Evolutionary conservation across 2,888 invertebrate genomes (phyloP).

Genomic region (Eristalinus sepulchralis): DNA sequence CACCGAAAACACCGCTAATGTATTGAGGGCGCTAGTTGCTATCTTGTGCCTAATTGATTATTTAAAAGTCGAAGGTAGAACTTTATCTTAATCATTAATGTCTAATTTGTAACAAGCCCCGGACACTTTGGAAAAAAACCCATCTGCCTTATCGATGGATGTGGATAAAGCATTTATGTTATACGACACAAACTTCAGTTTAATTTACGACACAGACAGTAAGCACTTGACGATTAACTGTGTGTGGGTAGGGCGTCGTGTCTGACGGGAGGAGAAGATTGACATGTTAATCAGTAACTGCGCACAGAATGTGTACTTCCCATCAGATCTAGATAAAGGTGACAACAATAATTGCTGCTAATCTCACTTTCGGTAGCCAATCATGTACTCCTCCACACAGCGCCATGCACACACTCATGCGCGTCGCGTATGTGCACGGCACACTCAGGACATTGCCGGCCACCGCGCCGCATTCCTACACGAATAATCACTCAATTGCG

Average conservation of each 20-base stretch:
- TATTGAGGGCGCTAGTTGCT: background rate
- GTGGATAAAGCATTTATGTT: conserved; percentile 12
- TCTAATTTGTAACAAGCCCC: background rate
- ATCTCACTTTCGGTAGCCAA: conserved; percentile 16
- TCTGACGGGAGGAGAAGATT: background rate
- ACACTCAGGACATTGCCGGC: background rate
- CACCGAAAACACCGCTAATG: background rate
- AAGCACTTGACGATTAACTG: conserved; percentile 33
- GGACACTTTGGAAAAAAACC: background rate
- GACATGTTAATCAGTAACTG: conserved; percentile 37
- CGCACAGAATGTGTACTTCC: conserved; percentile 27
- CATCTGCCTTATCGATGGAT: background rate
- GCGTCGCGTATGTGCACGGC: background rate
- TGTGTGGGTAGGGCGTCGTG: background rate
- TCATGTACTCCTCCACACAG: background rate
- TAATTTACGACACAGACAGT: conserved; percentile 43
- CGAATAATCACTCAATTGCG: conserved; percentile 61
- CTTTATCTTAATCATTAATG: background rate
- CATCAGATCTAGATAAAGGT: conserved; percentile 40
- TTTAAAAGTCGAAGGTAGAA: background rate
- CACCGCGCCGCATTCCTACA: conserved; percentile 26
- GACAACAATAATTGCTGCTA: conserved; percentile 55
- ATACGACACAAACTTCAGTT: conserved; percentile 8
- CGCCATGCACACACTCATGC: background rate
- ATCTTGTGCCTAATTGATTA: background rate